phyloP scores from a whole-genome alignment of 2,888 invertebrate species.

The Sesia apiformis region DNA sequence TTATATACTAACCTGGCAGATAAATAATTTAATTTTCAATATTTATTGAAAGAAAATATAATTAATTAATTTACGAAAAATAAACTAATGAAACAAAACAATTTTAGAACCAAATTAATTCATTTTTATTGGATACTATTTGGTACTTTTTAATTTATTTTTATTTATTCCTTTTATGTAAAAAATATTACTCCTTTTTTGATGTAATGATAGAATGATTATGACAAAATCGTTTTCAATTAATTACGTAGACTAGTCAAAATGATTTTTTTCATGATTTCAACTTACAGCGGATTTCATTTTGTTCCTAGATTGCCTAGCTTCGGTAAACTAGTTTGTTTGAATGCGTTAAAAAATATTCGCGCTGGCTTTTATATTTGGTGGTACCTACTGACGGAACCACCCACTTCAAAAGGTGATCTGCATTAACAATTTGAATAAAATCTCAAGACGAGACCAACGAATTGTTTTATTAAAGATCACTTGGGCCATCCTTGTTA shows the following conservation, averaged over 20 bases:
- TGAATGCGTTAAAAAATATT: conserved; percentile 53
- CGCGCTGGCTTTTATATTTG: conserved; percentile 57
- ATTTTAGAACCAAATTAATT: no score
- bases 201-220: no score
- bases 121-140: no score
- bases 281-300: conserved; percentile 58
- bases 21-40: no score
- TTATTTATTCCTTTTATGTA: neutral
- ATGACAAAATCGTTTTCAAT: no score
- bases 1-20: no score
- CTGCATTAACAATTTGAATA: conserved; percentile 39
- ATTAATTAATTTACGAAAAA: no score
- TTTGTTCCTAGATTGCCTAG: conserved; percentile 35
- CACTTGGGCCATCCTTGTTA: conserved; percentile 1
- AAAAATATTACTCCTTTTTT: neutral
- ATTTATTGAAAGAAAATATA: no score
- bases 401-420: conserved; percentile 51
- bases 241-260: no score
- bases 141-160: neutral
- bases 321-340: conserved; percentile 54
- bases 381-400: conserved; percentile 21
- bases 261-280: neutral
- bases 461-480: conserved; percentile 7
- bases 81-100: no score
- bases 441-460: conserved; percentile 2